Base-by-base conservation (phyloP, 2,888 invertebrate species). In the Xylota sylvarum region DNA sequence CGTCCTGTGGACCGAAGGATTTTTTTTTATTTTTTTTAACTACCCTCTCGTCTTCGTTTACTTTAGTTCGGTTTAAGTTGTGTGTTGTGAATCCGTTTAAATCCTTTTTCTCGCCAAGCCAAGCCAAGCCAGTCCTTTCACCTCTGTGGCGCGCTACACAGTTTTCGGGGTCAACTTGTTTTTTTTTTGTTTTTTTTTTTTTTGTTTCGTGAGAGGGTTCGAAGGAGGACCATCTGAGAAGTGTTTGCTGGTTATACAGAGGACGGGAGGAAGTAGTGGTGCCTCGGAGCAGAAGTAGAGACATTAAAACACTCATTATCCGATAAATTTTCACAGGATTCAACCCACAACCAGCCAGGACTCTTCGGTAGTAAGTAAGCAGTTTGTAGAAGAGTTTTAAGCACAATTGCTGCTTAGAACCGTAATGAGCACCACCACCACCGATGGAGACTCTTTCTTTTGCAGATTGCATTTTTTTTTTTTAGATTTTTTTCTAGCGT, bases 291-390 rank as follows among this genome's bases (percentile, higher is more conserved):
- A 69, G 46, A 50, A 56, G 67, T 64, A 64, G 85, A 86, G 81
- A 86, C 81, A 81, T 86, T 86, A 86, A 81, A 81, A 76, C 85
- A 67, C 72, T 81, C 85, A 86, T 86, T 86, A 80, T 77, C 81
- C 81, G 70, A 86, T 86, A 81, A 86, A 81, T 86, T 81, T 73
- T 55, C 48, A 46, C 65, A 70, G 35, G 70, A 55, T 56, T 73
- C 73, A n/a, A 73, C 50, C 78, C 62, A 69, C 74, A 52, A 52
- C 35, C 50, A 55, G 52, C 40, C 46, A 48, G n/a, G 55, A 48
- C 23, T n/a, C n/a, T 48, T 72, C 14, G 73, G 58, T 80, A 40
- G 62, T 60, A 69, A 77, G 72, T 37, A 72, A 62, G 76, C 76
- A 78, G 78, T 84, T 79, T 79, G 79, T 69, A 43, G 74, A 80